Evolutionary conservation across 2,888 invertebrate species (phyloP), one percentile per base, ranked within the genome.

Genomic region (Pocota personata): DNA sequence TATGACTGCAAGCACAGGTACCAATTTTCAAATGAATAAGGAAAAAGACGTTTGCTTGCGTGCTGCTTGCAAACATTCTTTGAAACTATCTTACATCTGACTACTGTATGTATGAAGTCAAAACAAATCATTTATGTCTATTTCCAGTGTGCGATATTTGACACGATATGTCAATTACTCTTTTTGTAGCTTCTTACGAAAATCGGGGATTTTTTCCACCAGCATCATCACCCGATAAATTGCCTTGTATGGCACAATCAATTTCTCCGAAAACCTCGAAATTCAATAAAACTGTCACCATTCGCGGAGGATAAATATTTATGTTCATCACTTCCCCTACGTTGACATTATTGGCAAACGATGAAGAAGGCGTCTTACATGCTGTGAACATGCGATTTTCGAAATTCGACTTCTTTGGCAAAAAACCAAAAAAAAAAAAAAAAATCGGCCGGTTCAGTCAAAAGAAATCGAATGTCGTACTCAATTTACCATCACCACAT

Each of bases 281-380:
- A 71, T 82, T 58, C 86, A 86, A 86, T 86, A 86, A 86, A 86
- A 86, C 72, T 86, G 86, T 86, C 86, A 82, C 60, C 80, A 72
- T 76, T 67, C 55, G 82, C 72, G 24, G 14, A 27, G 66, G 30
- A 72, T 52, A 67, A 69, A 79, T 76, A 67, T 80, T 80, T 76
- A 76, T 82, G 77, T 72, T 77, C 66, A 35, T 76, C 86, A 86
- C 76, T 86, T 76, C 80, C 67, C 50, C 46, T 30, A 55, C 37
- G 60, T 55, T 71, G 76, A 84, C 79, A 73, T 75, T 73, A 73
- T 84, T 84, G 62, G 67, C 73, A 62, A 48, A 71, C n/a, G 3
- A 52, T 37, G 19, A 50, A 77, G 72, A 52, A 78, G 78, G 73
- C 77, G 82, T 83, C 55, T 60, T 72, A 76, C 76, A 84, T 58